Conservation (phyloP, 1,140 invertebrate species). For the Megalonaias nervosa region DNA sequence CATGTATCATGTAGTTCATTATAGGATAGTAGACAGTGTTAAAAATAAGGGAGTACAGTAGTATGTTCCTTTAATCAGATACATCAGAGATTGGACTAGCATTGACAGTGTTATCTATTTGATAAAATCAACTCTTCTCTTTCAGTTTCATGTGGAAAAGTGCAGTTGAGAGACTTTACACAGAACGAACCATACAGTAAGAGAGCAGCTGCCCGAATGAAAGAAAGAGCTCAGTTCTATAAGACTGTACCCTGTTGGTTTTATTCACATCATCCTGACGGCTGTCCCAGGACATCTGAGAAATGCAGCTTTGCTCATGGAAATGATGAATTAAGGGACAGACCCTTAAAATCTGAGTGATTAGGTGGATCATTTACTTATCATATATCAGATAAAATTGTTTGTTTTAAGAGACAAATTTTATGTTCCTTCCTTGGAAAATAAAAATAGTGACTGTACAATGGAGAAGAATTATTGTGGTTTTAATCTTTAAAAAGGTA, state of each 20-base stretch:
- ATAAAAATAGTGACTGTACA: too few relatives aligned
- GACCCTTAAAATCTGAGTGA: conserved; percentile 8
- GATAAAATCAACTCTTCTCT: conserved; percentile 6
- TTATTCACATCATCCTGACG: conserved; percentile 87
- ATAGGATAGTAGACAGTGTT: too few relatives aligned
- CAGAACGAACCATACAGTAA: conserved; percentile 46
- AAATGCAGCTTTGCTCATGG: conserved; percentile 84
- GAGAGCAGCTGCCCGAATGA: conserved; percentile 30
- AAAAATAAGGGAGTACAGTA: too few relatives aligned
- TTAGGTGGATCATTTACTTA: background rate
- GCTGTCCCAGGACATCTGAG: conserved; percentile 81
- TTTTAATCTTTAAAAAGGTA: too few relatives aligned
- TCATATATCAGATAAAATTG: too few relatives aligned
- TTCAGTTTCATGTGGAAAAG: conserved; percentile 78
- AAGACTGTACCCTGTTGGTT: conserved; percentile 88
- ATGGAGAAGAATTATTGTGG: too few relatives aligned
- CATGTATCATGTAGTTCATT: too few relatives aligned
- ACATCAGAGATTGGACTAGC: too few relatives aligned
- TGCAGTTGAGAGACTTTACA: conserved; percentile 78
- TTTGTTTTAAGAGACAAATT: too few relatives aligned
- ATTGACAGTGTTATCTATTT: too few relatives aligned
- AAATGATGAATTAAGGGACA: conserved; percentile 45
- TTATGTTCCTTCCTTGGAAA: too few relatives aligned
- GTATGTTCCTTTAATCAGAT: too few relatives aligned
- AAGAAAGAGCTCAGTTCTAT: conserved; percentile 67